phyloP scores from a whole-genome alignment of 1,140 invertebrate genomes.

The Meloidogyne floridensis region DNA sequence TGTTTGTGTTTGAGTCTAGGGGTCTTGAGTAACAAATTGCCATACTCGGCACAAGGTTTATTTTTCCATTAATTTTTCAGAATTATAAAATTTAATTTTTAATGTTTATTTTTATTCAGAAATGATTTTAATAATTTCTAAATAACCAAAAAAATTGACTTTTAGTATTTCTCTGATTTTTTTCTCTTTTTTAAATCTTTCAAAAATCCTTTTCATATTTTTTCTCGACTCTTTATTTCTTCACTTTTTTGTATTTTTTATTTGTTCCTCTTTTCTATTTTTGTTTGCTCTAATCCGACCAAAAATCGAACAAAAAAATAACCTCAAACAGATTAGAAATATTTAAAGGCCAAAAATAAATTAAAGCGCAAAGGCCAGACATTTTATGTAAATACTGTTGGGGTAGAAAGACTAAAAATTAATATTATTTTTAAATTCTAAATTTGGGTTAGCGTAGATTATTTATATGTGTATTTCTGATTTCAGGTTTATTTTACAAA shows the following conservation, averaged over 20 bases:
- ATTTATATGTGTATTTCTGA: too few species aligned
- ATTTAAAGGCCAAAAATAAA: background rate
- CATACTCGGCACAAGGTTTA: too few species aligned
- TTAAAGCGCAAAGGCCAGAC: background rate
- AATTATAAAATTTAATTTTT: too few species aligned
- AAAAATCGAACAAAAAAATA: slow-evolving; percentile 6
- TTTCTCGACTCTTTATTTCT: background rate
- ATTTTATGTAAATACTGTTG: background rate
- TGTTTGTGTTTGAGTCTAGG: too few species aligned
- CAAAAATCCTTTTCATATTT: background rate
- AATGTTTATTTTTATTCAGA: too few species aligned
- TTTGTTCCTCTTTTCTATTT: slow-evolving; percentile 7
- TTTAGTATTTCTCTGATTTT: background rate
- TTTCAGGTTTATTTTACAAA: too few species aligned
- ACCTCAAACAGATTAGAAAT: background rate
- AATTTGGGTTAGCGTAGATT: background rate
- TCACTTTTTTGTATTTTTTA: background rate
- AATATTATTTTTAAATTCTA: background rate
- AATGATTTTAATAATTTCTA: background rate
- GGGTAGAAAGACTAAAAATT: background rate
- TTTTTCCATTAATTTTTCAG: too few species aligned
- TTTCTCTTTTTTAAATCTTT: background rate
- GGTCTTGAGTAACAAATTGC: too few species aligned
- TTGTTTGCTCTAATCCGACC: background rate
- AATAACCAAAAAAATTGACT: background rate